Conservation (phyloP, 2,888 invertebrate genomes). For the Cataglyphis livida region DNA sequence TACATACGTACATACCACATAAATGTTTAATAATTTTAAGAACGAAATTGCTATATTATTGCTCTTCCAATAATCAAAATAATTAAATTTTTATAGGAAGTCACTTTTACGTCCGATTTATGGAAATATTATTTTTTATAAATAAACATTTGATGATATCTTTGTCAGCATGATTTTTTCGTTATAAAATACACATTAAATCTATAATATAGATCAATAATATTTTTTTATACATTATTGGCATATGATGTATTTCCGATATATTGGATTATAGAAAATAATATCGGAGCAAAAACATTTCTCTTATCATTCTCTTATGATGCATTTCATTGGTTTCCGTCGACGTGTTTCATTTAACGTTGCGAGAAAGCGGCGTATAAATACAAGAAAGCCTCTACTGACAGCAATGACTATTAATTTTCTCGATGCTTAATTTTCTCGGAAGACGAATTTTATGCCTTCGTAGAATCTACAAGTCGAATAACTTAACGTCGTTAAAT, state of each 20-base stretch:
- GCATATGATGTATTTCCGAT: background rate
- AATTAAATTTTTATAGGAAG: background rate
- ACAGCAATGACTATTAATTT: background rate
- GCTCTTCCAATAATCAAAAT: background rate
- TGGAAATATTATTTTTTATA: background rate
- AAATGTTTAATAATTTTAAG: background rate
- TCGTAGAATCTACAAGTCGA: background rate
- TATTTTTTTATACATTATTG: background rate
- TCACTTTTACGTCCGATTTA: background rate
- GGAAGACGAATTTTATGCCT: background rate
- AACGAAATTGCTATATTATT: background rate
- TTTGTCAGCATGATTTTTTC: background rate
- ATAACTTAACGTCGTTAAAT: background rate
- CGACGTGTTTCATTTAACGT: background rate
- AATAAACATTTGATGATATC: background rate
- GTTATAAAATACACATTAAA: background rate
- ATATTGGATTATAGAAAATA: background rate
- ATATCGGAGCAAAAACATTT: background rate
- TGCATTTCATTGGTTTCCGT: background rate
- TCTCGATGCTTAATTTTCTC: background rate
- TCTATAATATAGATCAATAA: background rate
- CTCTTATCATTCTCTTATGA: background rate
- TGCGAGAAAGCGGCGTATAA: background rate
- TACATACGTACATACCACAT: background rate
- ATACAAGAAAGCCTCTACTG: background rate